A percentile compares a stretch with the other conserved stretches of the same genome.
Evolutionary conservation across 2,888 invertebrate species (phyloP).

Genomic region (Bimastos eiseni): DNA sequence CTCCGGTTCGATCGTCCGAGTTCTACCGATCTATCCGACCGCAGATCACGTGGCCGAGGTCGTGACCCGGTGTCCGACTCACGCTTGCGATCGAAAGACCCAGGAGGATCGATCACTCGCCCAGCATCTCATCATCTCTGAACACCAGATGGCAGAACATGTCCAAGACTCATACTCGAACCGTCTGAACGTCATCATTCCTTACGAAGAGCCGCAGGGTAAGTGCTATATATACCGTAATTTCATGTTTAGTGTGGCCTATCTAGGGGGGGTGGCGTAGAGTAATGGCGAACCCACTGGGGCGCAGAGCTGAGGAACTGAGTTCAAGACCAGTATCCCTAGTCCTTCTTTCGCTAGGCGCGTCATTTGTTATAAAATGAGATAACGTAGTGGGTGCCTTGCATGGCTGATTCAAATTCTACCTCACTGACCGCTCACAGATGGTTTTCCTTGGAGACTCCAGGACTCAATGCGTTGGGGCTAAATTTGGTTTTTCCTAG

Average conservation of each 20-base stretch:
- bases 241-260: background rate
- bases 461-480: too few species aligned
- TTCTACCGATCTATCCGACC: slow-evolving; percentile 71
- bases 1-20: slow-evolving; percentile 66
- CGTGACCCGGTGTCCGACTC: slow-evolving; percentile 61
- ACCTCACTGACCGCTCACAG: too few species aligned
- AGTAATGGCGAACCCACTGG: too few species aligned
- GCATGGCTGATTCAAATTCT: too few species aligned
- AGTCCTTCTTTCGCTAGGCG: too few species aligned
- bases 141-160: slow-evolving; percentile 33
- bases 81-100: slow-evolving; percentile 43
- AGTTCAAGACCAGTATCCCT: too few species aligned
- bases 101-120: slow-evolving; percentile 29
- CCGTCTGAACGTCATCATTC: slow-evolving; percentile 34
- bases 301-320: too few species aligned
- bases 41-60: slow-evolving; percentile 71
- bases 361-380: too few species aligned
- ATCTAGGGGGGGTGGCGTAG: too few species aligned
- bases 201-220: slow-evolving; percentile 54
- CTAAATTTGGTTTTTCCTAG: too few species aligned
- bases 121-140: slow-evolving; percentile 35
- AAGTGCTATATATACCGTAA: background rate
- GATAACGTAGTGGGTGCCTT: too few species aligned
- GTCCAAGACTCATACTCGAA: slow-evolving; percentile 30
- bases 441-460: too few species aligned